These are phyloP conservation scores for Xyrauchen texanus DNA, from an alignment of 2,113 vertebrate species.

Conservation along the genomic window DNA sequence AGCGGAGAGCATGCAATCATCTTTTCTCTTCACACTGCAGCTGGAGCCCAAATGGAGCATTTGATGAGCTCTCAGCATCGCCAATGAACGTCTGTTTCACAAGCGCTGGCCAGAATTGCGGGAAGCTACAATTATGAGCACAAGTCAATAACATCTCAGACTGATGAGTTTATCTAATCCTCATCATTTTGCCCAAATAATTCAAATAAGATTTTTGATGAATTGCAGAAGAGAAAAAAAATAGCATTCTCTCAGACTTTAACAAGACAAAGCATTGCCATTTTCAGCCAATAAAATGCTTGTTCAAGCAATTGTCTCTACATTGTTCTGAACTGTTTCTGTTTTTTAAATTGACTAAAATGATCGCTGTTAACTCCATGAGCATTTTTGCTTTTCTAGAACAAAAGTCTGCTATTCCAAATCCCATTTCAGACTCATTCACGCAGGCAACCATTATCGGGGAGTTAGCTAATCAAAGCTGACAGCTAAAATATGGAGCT, in stretches of 20 bases:
- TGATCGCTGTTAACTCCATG: neutral
- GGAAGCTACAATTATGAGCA: neutral
- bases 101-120: neutral
- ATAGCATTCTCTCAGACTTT: neutral
- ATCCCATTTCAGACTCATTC: constrained; percentile 25
- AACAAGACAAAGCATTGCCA: neutral
- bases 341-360: neutral
- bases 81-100: constrained; percentile 3
- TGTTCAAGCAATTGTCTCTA: neutral
- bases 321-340: neutral
- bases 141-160: constrained; percentile 13
- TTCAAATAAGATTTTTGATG: too few relatives aligned
- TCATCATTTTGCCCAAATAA: neutral
- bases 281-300: neutral
- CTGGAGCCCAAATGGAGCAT: constrained; percentile 24
- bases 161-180: neutral
- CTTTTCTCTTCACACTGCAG: constrained; percentile 1
- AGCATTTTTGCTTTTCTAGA: neutral
- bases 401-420: neutral
- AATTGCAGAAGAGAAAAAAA: neutral
- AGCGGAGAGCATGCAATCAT: constrained; percentile 27
- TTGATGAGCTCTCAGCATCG: constrained; percentile 10
- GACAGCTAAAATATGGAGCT: constrained; percentile 68
- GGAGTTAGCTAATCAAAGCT: constrained; percentile 54
- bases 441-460: constrained; percentile 35